Conservation (phyloP, 2,797 vertebrate genomes). For the Loris lydekkerianus region DNA sequence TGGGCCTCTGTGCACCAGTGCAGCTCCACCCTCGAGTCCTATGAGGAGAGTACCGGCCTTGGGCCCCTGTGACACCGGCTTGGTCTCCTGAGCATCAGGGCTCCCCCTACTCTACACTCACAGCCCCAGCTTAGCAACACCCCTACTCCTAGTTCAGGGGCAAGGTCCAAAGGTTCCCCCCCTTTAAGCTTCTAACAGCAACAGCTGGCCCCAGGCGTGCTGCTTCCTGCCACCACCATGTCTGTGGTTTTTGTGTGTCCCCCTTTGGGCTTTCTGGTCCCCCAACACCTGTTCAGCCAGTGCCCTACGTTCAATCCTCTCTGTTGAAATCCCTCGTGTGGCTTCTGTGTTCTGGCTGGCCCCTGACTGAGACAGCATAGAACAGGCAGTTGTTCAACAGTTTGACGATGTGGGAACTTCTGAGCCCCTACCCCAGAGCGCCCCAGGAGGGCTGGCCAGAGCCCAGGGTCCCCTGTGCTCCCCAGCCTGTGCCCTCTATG, state of each 20-base stretch:
- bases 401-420: background rate
- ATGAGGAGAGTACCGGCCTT: accelerated
- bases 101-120: too few relatives aligned
- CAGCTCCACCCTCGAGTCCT: accelerated
- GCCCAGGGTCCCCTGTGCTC: background rate
- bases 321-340: background rate
- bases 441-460: accelerated
- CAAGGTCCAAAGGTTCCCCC: background rate
- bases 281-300: background rate
- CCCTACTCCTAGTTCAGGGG: background rate
- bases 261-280: background rate
- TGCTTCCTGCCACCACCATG: background rate
- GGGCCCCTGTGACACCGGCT: accelerated
- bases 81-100: background rate
- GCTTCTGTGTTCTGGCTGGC: background rate
- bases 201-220: too few relatives aligned
- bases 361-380: background rate
- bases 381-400: conserved; percentile 49
- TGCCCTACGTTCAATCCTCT: background rate
- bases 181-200: background rate
- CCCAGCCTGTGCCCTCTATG: background rate
- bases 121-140: background rate
- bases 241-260: too few relatives aligned
- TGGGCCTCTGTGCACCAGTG: accelerated
- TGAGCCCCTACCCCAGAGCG: background rate